phyloP scores from a whole-genome alignment of 2,113 vertebrate genomes.

The Anas platyrhynchos region DNA sequence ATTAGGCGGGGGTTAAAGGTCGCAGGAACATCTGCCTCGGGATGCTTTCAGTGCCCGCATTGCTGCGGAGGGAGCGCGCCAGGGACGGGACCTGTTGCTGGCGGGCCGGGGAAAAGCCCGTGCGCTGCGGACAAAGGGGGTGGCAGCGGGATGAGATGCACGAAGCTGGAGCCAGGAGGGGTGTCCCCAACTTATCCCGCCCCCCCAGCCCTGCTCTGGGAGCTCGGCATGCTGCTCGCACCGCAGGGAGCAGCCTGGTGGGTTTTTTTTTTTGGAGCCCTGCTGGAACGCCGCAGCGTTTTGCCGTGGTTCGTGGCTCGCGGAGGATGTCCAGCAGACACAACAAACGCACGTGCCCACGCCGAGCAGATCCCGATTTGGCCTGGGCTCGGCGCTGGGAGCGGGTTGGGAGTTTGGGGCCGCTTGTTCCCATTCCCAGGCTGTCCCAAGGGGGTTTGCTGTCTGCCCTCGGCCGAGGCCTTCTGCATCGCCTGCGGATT shows the following conservation, averaged over 20 bases:
- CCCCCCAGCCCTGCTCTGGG: neutral
- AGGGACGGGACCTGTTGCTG: constrained; percentile 77
- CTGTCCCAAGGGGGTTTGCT: neutral
- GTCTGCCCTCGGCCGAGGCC: constrained; percentile 52
- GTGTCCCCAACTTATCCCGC: neutral
- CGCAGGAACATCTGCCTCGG: constrained; percentile 88
- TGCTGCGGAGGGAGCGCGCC: constrained; percentile 67
- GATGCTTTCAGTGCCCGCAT: constrained; percentile 79
- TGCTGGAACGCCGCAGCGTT: neutral
- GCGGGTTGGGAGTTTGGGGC: constrained; percentile 17
- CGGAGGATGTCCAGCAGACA: constrained; percentile 45
- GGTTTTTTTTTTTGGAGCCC: neutral
- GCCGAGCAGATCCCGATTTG: constrained; percentile 19
- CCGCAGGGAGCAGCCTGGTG: neutral
- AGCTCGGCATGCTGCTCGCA: too few species aligned
- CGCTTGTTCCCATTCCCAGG: constrained; percentile 10
- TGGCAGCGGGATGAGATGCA: neutral
- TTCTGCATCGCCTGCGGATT: constrained; percentile 20
- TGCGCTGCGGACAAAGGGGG: neutral
- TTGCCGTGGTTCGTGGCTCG: neutral
- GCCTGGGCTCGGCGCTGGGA: neutral
- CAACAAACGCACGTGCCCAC: neutral
- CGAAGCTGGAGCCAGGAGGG: neutral
- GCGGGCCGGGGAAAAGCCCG: constrained; percentile 24
- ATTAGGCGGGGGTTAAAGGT: constrained; percentile 90